Evolutionary conservation across 37 sponge, comb jelly and placozoan genomes (phyloP), one percentile per base, ranked within the genome.

Genomic region (Cladorhizidae sp.): DNA sequence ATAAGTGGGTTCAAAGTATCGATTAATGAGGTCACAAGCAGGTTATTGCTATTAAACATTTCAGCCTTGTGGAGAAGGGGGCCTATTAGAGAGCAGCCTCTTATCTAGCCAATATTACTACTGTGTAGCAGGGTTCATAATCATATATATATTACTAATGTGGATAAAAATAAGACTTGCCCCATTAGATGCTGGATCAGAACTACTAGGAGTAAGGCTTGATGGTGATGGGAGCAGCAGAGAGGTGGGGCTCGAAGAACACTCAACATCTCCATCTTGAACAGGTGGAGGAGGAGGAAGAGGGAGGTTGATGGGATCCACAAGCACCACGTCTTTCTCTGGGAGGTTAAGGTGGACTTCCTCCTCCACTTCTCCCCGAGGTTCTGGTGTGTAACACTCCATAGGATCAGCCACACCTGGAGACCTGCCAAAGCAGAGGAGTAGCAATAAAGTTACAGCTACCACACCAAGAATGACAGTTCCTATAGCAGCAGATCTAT

Each of bases 341-440:
- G 78, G n/a, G 15, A 45, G 49, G 1, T 39, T 41, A 15, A 81
- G 33, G 26, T 73, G 45, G 37, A 67, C 79, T 22, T 57, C 45
- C 0, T 25, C 38, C 25, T 59, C 83, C 23, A 83, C 65, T 2
- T 83, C 75, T 51, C 65, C 55, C 21, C 23, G 33, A 20, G 74
- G 67, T 15, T 74, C 55, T 11, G 74, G 52, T 8, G 62, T 55
- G 41, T 83, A 74, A 54, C 83, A 83, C 35, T 64, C 55, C 55
- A 83, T 21, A 26, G 83, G 83, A 35, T 83, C 55, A 32, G n/a
- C 22, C 23, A 64, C 45, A 14, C 21, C 55, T 26, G 83, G 83
- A 12, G 64, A 36, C 21, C 83, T 83, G 51, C 18, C 25, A 20
- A 43, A 21, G n/a, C 2, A 22, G 49, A 45, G 49, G 9, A 45